These are phyloP conservation scores for Blastomussa wellsi DNA, from an alignment of 92 coral and sea anemone species.

Conservation along the genomic window DNA sequence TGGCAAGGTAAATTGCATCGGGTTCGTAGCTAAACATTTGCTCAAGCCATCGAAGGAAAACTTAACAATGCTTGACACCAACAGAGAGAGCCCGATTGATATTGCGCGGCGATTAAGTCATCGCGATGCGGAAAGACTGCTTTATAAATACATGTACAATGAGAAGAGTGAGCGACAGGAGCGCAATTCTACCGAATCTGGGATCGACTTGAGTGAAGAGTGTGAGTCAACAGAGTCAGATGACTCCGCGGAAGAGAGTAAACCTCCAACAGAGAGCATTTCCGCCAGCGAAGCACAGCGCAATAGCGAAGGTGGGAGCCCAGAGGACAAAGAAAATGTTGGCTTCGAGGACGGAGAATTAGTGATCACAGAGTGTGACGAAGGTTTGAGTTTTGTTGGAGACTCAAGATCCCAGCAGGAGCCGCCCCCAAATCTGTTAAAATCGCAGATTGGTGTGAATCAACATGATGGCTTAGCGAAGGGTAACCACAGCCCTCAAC, in stretches of 20 bases:
- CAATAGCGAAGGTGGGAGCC: background rate
- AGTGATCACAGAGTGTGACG: constrained; percentile 45
- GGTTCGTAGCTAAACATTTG: constrained; percentile 61
- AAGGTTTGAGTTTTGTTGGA: constrained; percentile 21
- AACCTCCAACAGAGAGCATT: constrained; percentile 3
- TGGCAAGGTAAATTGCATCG: constrained; percentile 60
- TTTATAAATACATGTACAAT: constrained; percentile 46
- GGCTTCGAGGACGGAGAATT: constrained; percentile 20
- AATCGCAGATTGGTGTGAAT: constrained; percentile 7
- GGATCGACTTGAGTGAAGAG: constrained; percentile 46
- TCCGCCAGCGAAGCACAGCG: constrained; percentile 9
- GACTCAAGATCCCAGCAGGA: background rate
- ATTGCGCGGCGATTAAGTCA: constrained; percentile 64
- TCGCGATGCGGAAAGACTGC: constrained; percentile 51
- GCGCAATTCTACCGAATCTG: constrained; percentile 44
- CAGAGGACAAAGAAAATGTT: background rate
- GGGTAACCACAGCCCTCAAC: background rate
- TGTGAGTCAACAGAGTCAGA: constrained; percentile 28
- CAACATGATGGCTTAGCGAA: background rate
- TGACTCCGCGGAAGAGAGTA: constrained; percentile 20
- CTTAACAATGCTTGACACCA: constrained; percentile 55
- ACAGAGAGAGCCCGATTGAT: constrained; percentile 65
- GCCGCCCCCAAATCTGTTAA: constrained; percentile 30
- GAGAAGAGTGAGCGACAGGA: constrained; percentile 26
- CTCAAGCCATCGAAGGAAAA: constrained; percentile 39